These are phyloP conservation scores for Eupithecia vulgata DNA, from an alignment of 2,888 invertebrate genomes.

Conservation along the genomic window DNA sequence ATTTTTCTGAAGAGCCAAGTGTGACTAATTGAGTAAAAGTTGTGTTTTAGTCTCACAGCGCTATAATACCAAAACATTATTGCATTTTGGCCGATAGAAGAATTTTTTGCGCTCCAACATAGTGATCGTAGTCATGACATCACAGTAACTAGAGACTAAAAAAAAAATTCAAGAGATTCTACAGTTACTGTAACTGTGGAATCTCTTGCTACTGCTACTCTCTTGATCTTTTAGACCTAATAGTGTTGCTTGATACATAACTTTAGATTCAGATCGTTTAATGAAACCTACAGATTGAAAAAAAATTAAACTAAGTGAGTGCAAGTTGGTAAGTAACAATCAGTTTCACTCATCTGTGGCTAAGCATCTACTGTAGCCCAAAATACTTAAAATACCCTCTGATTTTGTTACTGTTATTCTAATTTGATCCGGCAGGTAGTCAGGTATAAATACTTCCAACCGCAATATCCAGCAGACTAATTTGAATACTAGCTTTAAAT, in stretches of 20 bases:
- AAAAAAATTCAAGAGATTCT: too few relatives aligned
- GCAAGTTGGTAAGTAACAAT: background rate
- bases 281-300: too few relatives aligned
- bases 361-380: background rate
- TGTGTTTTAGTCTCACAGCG: background rate
- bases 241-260: too few relatives aligned
- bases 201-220: too few relatives aligned
- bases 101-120: background rate
- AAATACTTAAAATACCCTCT: background rate
- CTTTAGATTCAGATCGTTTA: too few relatives aligned
- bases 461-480: slow-evolving; percentile 20
- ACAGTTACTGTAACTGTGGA: too few relatives aligned
- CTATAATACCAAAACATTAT: background rate
- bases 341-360: background rate
- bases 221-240: too few relatives aligned
- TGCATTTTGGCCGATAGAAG: background rate
- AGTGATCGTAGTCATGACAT: background rate
- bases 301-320: background rate
- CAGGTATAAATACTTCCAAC: slow-evolving; percentile 13
- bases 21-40: background rate
- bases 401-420: background rate
- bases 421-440: background rate
- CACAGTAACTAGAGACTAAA: too few relatives aligned
- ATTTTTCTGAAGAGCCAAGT: background rate
- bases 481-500: slow-evolving; percentile 37